Conservation (phyloP, 2,888 invertebrate species). For the Rhabditoides inermis region DNA sequence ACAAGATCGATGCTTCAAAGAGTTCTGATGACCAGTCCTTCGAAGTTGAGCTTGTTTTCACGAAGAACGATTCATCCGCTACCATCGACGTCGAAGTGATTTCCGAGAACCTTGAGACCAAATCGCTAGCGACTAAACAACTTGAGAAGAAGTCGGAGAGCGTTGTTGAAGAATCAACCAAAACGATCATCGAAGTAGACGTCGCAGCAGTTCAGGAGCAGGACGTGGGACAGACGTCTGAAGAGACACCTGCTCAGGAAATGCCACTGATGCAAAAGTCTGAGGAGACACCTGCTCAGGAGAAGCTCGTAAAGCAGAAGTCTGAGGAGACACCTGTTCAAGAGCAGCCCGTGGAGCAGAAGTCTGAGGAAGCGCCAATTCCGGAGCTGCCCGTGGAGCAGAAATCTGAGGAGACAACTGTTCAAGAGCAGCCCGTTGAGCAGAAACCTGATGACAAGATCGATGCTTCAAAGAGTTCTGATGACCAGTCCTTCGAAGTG, state of each 20-base stretch:
- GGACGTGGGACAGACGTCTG: constrained; percentile 1
- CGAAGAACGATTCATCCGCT: constrained; percentile 2
- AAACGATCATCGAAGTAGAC: neutral
- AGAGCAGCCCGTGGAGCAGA: neutral
- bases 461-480: too few relatives aligned
- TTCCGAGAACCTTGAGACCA: constrained; percentile 5
- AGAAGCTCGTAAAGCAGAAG: too few relatives aligned
- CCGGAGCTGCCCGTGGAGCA: neutral
- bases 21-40: too few relatives aligned
- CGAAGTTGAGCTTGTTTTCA: constrained; percentile 7
- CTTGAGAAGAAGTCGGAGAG: too few relatives aligned
- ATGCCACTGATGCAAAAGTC: neutral
- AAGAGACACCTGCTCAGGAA: constrained; percentile 9
- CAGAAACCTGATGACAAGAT: neutral
- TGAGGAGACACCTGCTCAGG: too few relatives aligned
- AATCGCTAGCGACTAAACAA: too few relatives aligned
- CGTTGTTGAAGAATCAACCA: constrained; percentile 1
- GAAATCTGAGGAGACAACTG: neutral
- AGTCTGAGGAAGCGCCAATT: neutral
- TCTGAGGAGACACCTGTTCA: too few relatives aligned
- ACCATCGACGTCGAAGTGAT: constrained; percentile 12
- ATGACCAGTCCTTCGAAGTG: too few relatives aligned
- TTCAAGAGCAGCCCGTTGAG: constrained; percentile 1
- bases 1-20: too few relatives aligned
- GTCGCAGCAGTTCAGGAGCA: too few relatives aligned